These are phyloP conservation scores for Penaeus chinensis DNA, from an alignment of 1,140 invertebrate species.

Conservation along the genomic window DNA sequence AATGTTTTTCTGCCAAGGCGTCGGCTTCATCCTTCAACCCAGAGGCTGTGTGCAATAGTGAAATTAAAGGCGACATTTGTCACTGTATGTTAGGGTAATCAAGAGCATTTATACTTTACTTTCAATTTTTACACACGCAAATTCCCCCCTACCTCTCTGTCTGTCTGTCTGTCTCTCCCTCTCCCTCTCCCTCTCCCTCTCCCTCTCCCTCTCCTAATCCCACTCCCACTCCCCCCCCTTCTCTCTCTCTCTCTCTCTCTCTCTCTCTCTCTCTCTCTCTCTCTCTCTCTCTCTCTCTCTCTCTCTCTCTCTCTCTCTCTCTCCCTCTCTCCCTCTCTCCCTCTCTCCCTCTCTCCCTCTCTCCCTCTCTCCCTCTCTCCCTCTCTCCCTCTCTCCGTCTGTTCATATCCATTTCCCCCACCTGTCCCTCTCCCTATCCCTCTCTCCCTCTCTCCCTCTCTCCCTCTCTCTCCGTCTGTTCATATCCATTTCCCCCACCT, in stretches of 20 bases:
- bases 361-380: too few relatives aligned
- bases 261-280: not conserved
- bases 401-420: too few relatives aligned
- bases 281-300: not conserved
- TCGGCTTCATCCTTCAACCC: conserved; percentile 91
- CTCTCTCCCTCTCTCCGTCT: not conserved
- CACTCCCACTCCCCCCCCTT: too few relatives aligned
- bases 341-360: too few relatives aligned
- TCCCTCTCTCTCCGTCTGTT: too few relatives aligned
- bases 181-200: not conserved
- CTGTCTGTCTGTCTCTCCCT: not conserved
- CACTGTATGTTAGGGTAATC: too few relatives aligned
- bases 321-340: not conserved
- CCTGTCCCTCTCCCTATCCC: not conserved
- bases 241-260: not conserved
- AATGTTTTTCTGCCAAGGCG: conserved; percentile 79
- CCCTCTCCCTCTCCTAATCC: too few relatives aligned
- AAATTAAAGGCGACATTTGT: not conserved
- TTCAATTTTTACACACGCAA: not conserved
- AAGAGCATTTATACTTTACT: not conserved
- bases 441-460: too few relatives aligned
- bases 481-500: too few relatives aligned
- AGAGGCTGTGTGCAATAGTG: conserved; percentile 74
- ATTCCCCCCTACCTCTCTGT: not conserved
- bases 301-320: not conserved